These are phyloP conservation scores for Eledone cirrhosa DNA, from an alignment of 2,888 invertebrate species.

Conservation along the genomic window DNA sequence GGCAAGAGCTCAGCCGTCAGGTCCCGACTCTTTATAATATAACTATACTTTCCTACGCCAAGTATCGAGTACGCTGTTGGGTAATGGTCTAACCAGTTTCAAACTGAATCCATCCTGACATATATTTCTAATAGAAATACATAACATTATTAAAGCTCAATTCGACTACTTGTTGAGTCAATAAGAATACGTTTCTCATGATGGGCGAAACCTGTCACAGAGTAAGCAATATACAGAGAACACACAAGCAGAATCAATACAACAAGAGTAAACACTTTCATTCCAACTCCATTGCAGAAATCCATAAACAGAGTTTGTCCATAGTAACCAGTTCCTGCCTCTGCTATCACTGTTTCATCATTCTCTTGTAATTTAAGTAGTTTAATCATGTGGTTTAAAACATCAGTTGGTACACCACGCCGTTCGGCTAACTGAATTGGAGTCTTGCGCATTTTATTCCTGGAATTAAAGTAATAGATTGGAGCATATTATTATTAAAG, in stretches of 20 bases:
- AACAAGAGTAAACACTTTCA: neutral
- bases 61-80: no score
- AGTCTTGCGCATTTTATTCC: constrained; percentile 44
- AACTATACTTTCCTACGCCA: no score
- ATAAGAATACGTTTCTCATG: constrained; percentile 20
- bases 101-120: no score
- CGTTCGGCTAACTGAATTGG: constrained; percentile 45
- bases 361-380: constrained; percentile 23
- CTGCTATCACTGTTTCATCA: neutral
- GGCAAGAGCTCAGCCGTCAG: no score
- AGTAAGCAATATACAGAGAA: constrained; percentile 10
- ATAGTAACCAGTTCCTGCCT: neutral
- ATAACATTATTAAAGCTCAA: constrained; percentile 10
- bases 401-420: constrained; percentile 41
- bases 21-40: no score
- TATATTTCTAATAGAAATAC: no score
- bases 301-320: constrained; percentile 15
- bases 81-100: no score
- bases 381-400: constrained; percentile 36
- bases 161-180: constrained; percentile 14
- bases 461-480: constrained; percentile 32
- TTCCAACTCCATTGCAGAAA: constrained; percentile 8
- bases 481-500: no score
- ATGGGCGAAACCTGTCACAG: neutral
- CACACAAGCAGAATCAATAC: neutral